Percentiles rank a stretch among this genome's conserved stretches.
Evolutionary conservation across 2,888 invertebrate species (phyloP).

Genomic region (Tetramorium bicarinatum): DNA sequence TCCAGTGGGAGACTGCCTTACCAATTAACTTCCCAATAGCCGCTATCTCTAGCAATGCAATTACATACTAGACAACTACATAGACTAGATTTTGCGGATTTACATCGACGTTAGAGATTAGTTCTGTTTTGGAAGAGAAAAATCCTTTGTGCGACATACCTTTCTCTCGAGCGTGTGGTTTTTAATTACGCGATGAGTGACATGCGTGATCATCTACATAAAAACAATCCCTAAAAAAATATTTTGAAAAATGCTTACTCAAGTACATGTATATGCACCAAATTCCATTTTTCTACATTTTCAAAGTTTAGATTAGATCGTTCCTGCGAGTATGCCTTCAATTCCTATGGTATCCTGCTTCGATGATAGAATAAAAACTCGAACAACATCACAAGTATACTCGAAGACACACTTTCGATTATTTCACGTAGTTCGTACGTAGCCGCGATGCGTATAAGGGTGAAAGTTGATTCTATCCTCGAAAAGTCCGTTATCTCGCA

Average conservation of each 20-base stretch:
- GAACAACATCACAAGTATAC: background rate
- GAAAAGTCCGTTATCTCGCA: constrained; percentile 1
- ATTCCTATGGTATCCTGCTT: background rate
- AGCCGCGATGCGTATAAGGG: background rate
- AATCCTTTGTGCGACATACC: background rate
- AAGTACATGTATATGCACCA: background rate
- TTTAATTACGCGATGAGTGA: background rate
- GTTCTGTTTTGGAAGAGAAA: background rate
- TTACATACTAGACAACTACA: background rate
- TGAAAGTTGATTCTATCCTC: constrained; percentile 1
- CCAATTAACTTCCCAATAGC: background rate
- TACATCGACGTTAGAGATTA: background rate
- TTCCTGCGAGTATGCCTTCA: background rate
- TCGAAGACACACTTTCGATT: background rate
- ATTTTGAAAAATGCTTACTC: background rate
- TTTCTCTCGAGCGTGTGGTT: background rate
- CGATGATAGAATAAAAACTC: background rate
- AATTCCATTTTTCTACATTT: constrained; percentile 29
- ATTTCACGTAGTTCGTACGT: background rate
- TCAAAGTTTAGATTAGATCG: background rate
- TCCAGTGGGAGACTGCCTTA: background rate
- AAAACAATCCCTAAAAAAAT: background rate
- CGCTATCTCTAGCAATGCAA: background rate
- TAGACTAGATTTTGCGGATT: constrained; percentile 2
- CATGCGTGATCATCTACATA: background rate